Evolutionary conservation across 2,888 invertebrate genomes (phyloP).

Genomic region (Nomada ruficornis): DNA sequence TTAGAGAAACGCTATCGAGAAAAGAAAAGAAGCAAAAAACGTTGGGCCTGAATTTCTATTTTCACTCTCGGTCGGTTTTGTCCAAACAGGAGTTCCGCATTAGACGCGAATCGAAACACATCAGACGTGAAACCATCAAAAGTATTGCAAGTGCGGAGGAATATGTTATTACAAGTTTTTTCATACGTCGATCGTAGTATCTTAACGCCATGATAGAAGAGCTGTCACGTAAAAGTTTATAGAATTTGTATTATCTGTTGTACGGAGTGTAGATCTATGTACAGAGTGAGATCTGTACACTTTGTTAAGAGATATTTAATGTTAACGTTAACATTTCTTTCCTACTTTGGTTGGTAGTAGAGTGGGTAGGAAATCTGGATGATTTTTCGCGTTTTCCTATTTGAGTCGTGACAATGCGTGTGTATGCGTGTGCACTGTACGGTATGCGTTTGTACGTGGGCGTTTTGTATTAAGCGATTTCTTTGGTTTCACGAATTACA

Average conservation of each 20-base stretch:
- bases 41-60: conserved; percentile 50
- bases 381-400: neutral
- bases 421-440: neutral
- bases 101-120: neutral
- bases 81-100: conserved; percentile 7
- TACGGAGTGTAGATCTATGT: conserved; percentile 48
- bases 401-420: neutral
- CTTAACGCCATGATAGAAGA: neutral
- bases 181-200: neutral
- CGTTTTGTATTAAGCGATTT: neutral
- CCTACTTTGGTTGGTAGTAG: neutral
- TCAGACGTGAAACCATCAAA: neutral
- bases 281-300: conserved; percentile 22
- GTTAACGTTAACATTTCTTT: neutral
- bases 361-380: conserved; percentile 2
- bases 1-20: conserved; percentile 46
- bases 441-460: no score
- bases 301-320: conserved; percentile 2
- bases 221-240: conserved; percentile 27
- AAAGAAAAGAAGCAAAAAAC: neutral
- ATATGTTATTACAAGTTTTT: neutral
- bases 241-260: conserved; percentile 27
- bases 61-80: conserved; percentile 33
- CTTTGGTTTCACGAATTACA: neutral
- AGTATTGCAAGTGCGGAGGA: neutral